A percentile compares a stretch with the other conserved stretches of the same genome.
Conservation (phyloP, 2,113 vertebrate genomes). For the Planiliza haematocheilus region DNA sequence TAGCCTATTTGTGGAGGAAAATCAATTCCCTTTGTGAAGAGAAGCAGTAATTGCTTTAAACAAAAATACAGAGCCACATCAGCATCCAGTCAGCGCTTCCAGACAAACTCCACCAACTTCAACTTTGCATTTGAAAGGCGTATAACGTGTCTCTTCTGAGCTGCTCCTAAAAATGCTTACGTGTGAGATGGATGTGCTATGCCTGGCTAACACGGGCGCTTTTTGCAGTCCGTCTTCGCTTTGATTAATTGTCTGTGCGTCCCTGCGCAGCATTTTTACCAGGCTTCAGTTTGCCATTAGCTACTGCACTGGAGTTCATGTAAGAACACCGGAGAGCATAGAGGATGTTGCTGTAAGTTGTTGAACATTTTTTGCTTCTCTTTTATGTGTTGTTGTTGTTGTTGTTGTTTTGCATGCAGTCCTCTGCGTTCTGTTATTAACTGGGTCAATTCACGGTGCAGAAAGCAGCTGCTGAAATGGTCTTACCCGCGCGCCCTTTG, state of each 20-base stretch:
- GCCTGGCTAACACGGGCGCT: neutral
- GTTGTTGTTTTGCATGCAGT: neutral
- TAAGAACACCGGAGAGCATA: conserved; percentile 13
- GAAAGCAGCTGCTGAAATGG: conserved; percentile 19
- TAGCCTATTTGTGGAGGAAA: conserved; percentile 67
- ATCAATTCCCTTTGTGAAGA: conserved; percentile 70
- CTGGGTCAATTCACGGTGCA: conserved; percentile 25
- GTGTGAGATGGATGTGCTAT: conserved; percentile 15
- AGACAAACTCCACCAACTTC: conserved; percentile 30
- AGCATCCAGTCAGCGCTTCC: conserved; percentile 32
- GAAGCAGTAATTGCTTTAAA: conserved; percentile 51
- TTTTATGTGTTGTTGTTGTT: too few relatives aligned
- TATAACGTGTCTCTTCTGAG: conserved; percentile 14
- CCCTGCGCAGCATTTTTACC: conserved; percentile 7
- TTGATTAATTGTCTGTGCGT: conserved; percentile 47
- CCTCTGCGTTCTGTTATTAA: conserved; percentile 9
- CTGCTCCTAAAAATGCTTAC: conserved; percentile 22
- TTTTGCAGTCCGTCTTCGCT: conserved; percentile 25
- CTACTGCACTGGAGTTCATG: conserved; percentile 12
- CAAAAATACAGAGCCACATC: conserved; percentile 30
- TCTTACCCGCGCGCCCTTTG: neutral
- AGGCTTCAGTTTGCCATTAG: conserved; percentile 9
- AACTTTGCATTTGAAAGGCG: conserved; percentile 31
- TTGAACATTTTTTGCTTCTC: neutral
- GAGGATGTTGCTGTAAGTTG: neutral